Evolutionary conservation across 2,888 invertebrate species (phyloP).

Genomic region (Colletes collaris): DNA sequence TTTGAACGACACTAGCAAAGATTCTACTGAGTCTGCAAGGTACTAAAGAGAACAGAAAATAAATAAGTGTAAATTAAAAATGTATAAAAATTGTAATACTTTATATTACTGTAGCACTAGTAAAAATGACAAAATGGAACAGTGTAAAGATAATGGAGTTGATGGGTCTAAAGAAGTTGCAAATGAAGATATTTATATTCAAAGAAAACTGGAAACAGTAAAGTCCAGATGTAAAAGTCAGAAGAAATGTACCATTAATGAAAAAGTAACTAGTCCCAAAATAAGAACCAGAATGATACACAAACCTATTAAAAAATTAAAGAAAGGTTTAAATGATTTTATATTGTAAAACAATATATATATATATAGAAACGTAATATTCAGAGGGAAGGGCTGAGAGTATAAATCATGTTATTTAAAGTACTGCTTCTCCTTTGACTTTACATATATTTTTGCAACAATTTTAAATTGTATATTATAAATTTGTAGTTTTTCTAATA

Average conservation of each 20-base stretch:
- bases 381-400: slow-evolving; percentile 7
- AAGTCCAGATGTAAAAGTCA: background rate
- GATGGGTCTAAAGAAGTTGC: background rate
- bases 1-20: slow-evolving; percentile 5
- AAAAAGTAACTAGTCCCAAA: slow-evolving; percentile 13
- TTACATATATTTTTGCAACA: too few species aligned
- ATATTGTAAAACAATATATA: slow-evolving; percentile 36
- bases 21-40: slow-evolving; percentile 33
- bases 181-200: background rate
- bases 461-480: too few species aligned
- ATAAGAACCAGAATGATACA: slow-evolving; percentile 17
- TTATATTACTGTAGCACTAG: slow-evolving; percentile 18
- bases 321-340: slow-evolving; percentile 38
- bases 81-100: background rate
- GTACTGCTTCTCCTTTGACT: background rate
- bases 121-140: background rate
- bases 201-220: background rate
- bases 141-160: background rate
- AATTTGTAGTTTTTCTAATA: too few species aligned
- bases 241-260: background rate
- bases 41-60: slow-evolving; percentile 8
- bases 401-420: background rate
- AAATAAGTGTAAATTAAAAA: background rate
- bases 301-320: slow-evolving; percentile 43
- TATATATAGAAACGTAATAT: slow-evolving; percentile 2